Percentiles rank a stretch among this genome's conserved stretches.
phyloP scores from a whole-genome alignment of 1,140 invertebrate genomes.

The roundworm (Caenorhabditis elegans) region DNA sequence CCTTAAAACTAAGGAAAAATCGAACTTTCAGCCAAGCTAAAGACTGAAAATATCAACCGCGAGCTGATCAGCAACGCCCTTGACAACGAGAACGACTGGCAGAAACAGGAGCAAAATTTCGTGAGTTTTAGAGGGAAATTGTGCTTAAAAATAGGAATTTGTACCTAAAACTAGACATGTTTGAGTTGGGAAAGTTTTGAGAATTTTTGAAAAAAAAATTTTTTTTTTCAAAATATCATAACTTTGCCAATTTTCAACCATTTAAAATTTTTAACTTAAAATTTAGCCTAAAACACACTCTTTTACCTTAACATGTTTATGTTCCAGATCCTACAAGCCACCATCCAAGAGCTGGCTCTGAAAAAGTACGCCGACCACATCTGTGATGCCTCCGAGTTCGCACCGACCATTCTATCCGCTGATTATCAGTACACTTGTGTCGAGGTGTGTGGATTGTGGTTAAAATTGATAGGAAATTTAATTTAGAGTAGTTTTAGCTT shows the following conservation, averaged over 20 bases:
- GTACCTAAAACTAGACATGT: neutral
- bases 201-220: no score
- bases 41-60: neutral
- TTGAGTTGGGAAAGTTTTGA: no score
- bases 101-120: neutral
- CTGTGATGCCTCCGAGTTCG: neutral
- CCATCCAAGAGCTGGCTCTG: neutral
- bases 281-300: no score
- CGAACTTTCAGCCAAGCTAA: conserved; percentile 4
- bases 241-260: no score
- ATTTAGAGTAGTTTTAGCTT: no score
- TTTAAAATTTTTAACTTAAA: neutral
- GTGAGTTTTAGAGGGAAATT: neutral
- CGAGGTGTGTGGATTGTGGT: neutral
- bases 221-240: no score
- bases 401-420: neutral
- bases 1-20: no score
- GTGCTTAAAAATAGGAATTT: neutral
- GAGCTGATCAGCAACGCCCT: neutral
- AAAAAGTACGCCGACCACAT: neutral
- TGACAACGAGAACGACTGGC: neutral
- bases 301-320: no score
- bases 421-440: neutral
- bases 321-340: neutral
- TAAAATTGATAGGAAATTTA: no score